Base-by-base conservation (phyloP, 1,140 invertebrate species). In the Lethrus apterus region DNA sequence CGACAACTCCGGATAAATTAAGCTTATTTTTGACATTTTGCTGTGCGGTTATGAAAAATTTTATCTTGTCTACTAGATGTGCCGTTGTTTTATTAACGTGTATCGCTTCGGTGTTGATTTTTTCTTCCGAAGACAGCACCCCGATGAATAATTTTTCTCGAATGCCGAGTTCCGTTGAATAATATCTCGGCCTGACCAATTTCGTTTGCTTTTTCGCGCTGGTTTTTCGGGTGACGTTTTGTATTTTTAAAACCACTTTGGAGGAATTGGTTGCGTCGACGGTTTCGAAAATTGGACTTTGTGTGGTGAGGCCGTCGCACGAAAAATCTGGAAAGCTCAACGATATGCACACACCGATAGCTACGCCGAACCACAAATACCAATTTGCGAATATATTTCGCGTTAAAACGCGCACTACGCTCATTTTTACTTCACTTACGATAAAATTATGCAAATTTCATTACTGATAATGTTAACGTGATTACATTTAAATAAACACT, bases 81-180 rank as follows among this genome's bases (percentile, higher is more conserved):
- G 78, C 77, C 5, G 87, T 66, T 5, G 90, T 93, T 59, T 80
- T 80, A 66, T 93, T 93, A 1, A 91, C 65, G 18, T 85, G 84
- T 4, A 85, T 74, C 1, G 80, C 84, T 44, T 81, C 72, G 31
- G 72, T 77, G 46, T 80, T 74, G 4, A 92, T 72, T 51, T 80
- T 80, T 33, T 81, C 74, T 48, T 81, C 77, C 1, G 78, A 81
- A 2, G 86, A 84, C 45, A 93, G 70, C 30, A 93, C 78, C 2
- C 83, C 89, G 13, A 92, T 79, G 57, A 95, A 86, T n/a, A 94
- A 63, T 62, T 90, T 91, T 21, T 92, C 86, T 33, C 83, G 75
- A 34, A 97, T 93, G 1, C 89, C 90, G 21, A 97, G 74, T 68
- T 96, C 92, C 0, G 89, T 92, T 9, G 86, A 89, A 65, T 92